Evolutionary conservation across 1,140 invertebrate species (phyloP).

Genomic region (Aporrectodea caliginosa): DNA sequence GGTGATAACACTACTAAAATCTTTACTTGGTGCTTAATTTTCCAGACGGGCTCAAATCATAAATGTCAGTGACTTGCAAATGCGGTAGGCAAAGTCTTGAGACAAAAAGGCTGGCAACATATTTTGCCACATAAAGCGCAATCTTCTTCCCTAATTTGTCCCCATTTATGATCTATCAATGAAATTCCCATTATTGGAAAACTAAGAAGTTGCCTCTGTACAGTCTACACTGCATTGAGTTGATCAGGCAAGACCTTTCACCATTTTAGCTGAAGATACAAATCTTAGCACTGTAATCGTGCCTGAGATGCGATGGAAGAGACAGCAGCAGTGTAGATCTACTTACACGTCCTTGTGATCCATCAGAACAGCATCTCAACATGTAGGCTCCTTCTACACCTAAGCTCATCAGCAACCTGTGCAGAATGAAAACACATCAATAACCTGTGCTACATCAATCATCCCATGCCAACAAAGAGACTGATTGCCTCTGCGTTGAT

Average conservation of each 20-base stretch:
- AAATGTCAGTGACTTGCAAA: too few species aligned
- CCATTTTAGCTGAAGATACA: neutral
- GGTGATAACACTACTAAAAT: too few species aligned
- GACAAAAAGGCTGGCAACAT: too few species aligned
- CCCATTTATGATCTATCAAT: neutral
- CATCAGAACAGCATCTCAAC: neutral
- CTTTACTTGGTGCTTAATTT: too few species aligned
- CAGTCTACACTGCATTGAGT: neutral
- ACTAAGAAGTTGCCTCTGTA: neutral
- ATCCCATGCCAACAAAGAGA: neutral
- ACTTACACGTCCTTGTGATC: neutral
- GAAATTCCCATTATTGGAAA: neutral
- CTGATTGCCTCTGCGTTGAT: neutral
- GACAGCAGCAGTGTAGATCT: neutral
- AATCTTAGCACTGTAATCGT: neutral
- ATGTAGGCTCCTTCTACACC: neutral
- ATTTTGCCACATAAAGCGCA: too few species aligned
- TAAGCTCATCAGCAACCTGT: neutral
- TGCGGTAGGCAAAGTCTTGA: too few species aligned
- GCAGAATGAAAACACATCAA: too few species aligned
- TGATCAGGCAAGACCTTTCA: neutral
- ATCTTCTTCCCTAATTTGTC: too few species aligned
- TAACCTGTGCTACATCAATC: neutral
- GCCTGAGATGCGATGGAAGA: neutral
- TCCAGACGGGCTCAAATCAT: too few species aligned